A percentile compares a stretch with the other conserved stretches of the same genome.
phyloP scores from a whole-genome alignment of 2,113 vertebrate genomes.

The Astur gentilis region DNA sequence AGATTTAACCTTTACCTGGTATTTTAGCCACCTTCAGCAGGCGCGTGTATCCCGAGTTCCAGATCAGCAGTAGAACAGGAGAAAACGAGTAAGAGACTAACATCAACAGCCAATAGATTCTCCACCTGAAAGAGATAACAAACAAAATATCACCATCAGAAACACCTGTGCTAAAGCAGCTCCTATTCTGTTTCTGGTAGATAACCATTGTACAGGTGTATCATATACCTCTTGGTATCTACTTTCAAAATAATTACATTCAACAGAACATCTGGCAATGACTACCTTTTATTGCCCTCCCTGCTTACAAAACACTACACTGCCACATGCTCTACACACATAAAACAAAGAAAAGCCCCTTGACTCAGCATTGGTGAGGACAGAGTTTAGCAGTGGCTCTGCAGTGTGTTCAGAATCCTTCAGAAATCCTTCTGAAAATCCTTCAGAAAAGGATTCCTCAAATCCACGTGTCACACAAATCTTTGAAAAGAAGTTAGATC shows the following conservation, averaged over 20 bases:
- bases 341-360: not conserved
- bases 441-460: not conserved
- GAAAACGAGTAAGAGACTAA: not conserved
- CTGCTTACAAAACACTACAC: not conserved
- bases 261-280: not conserved
- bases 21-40: not conserved
- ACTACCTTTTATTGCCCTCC: not conserved
- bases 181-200: not conserved
- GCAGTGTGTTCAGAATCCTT: not conserved
- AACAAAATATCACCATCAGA: not conserved
- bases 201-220: not conserved
- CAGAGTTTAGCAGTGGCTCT: not conserved
- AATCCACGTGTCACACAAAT: accelerated
- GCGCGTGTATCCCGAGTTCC: not conserved
- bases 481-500: not conserved
- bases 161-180: not conserved
- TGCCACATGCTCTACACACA: accelerated
- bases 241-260: not conserved
- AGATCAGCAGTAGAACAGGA: not conserved
- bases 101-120: not conserved
- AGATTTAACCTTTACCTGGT: not conserved
- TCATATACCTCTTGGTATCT: not conserved
- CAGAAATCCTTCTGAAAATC: too few species aligned
- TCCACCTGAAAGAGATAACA: not conserved
- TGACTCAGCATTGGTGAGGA: not conserved